Evolutionary conservation across 1,140 invertebrate genomes (phyloP).

Genomic region (Panagrolaimus sp.): DNA sequence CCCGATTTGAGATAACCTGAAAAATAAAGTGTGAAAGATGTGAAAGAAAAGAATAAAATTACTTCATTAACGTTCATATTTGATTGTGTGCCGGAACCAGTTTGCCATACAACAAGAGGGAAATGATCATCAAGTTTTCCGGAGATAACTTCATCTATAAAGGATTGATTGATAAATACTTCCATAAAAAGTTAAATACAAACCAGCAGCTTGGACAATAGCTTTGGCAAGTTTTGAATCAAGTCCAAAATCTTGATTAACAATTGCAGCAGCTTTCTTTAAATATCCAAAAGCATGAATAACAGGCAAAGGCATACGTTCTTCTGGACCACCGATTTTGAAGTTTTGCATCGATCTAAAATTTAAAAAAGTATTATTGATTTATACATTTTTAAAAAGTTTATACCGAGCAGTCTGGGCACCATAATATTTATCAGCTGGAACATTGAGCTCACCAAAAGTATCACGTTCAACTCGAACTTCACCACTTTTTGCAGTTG

Average conservation of each 20-base stretch:
- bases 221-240: constrained; percentile 80
- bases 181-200: neutral
- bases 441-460: constrained; percentile 68
- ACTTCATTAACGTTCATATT: constrained; percentile 99
- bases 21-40: constrained; percentile 13
- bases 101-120: constrained; percentile 94
- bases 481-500: constrained; percentile 13
- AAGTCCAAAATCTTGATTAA: constrained; percentile 86
- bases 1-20: constrained; percentile 71
- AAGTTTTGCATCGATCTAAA: constrained; percentile 83
- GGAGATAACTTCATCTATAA: constrained; percentile 79
- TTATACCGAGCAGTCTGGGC: constrained; percentile 78
- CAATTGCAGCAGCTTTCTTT: constrained; percentile 91
- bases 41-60: constrained; percentile 17
- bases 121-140: constrained; percentile 91
- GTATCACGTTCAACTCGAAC: constrained; percentile 57
- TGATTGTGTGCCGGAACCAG: constrained; percentile 90
- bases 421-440: constrained; percentile 94
- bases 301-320: constrained; percentile 86
- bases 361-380: neutral
- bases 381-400: constrained; percentile 25
- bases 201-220: constrained; percentile 61
- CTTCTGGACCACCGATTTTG: constrained; percentile 84
- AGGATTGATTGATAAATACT: constrained; percentile 19
- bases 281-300: constrained; percentile 90